A percentile compares a stretch with the other conserved stretches of the same genome.
These are phyloP conservation scores for Cyrtonyx montezumae DNA, from an alignment of 2,113 vertebrate species.

Conservation along the genomic window DNA sequence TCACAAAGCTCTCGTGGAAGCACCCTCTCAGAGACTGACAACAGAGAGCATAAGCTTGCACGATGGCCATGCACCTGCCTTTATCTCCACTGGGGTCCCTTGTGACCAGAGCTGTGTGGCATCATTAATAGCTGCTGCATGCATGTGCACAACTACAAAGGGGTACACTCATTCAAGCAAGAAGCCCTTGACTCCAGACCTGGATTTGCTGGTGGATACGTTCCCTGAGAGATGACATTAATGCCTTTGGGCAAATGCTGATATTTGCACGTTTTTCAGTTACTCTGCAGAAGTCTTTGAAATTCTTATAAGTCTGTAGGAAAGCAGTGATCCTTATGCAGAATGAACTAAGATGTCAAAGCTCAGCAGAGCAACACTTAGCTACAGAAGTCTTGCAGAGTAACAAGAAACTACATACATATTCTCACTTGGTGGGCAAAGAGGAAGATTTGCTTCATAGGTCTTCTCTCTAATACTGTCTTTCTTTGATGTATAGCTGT, in stretches of 20 bases:
- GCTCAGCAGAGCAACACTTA: not conserved
- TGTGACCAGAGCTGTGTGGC: too few relatives aligned
- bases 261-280: not conserved
- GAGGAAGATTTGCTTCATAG: not conserved
- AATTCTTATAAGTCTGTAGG: not conserved
- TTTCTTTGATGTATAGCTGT: not conserved
- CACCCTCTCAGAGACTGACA: not conserved
- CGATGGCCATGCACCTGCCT: fast-evolving
- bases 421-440: fast-evolving
- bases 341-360: not conserved
- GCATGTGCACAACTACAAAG: fast-evolving
- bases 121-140: not conserved
- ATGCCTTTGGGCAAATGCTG: fast-evolving
- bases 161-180: not conserved
- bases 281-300: not conserved
- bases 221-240: not conserved
- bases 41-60: not conserved
- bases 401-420: fast-evolving
- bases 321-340: not conserved
- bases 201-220: not conserved
- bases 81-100: not conserved
- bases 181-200: not conserved
- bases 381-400: not conserved
- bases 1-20: not conserved
- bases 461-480: not conserved